Base-by-base conservation (phyloP, 2,888 invertebrate species). In the Byasa hedistus region DNA sequence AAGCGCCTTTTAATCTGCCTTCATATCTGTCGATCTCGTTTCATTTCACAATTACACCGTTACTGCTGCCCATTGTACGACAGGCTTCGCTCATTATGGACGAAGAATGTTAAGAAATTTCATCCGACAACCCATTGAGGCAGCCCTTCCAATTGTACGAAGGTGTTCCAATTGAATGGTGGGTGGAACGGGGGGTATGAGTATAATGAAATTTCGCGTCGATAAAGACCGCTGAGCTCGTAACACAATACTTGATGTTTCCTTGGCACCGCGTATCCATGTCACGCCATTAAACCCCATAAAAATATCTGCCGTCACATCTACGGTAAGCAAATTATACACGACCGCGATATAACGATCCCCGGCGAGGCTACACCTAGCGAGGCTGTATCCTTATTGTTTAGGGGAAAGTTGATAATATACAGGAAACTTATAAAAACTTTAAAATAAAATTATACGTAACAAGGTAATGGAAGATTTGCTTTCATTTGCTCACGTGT, bases 121-220 rank as follows among this genome's bases (percentile, higher is more conserved):
- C 86, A 91, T 91, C 90, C 88, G 86, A 85, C 86, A 88, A 87
- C 87, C 91, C 86, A 91, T 91, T 91, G 85, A 90, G 82, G 84
- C 87, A 83, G 82, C 90, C 91, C 87, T 87, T 82, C 86, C 87
- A 86, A 89, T 91, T 91, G 90, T 91, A 83, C 78, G 85, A 84
- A 91, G 91, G 91, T 91, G 91, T 91, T 89, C 88, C 86, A 82
- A 88, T 89, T 90, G 88, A 91, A 91, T 88, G 81, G 86, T 86
- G 79, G 83, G 84, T 81, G 85, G 85, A 85, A 86, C 83, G 82
- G 85, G 85, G 66, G 91, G 88, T 84, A 86, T 82, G 87, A 75
- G 83, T 89, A 91, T 91, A 91, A 91, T 91, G 89, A 91, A 91
- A 89, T 89, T 91, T 89, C 80, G 86, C 85, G 79, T 83, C 85